phyloP scores from a whole-genome alignment of 2,888 invertebrate species.

The Orthonychiurus folsomi region DNA sequence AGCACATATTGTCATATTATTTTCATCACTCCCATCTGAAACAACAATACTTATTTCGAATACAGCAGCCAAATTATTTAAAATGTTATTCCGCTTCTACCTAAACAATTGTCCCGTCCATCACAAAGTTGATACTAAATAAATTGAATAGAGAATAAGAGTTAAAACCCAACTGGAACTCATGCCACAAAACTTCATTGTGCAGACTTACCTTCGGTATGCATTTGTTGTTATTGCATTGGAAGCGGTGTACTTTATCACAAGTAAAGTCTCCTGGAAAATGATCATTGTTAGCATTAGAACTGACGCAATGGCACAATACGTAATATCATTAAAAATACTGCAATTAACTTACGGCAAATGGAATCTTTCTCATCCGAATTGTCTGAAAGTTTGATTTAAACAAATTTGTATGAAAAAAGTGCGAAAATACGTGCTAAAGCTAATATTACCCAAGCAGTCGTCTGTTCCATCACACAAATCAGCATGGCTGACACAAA shows the following conservation, averaged over 20 bases:
- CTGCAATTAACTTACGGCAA: slow-evolving; percentile 53
- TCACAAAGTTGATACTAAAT: slow-evolving; percentile 79
- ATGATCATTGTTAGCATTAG: too few species aligned
- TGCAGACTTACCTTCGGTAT: too few species aligned
- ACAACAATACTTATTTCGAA: neutral
- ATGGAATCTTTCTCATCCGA: slow-evolving; percentile 74
- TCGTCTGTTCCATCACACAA: slow-evolving; percentile 85
- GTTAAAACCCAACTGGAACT: neutral
- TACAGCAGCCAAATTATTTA: neutral
- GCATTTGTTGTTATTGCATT: slow-evolving; percentile 80
- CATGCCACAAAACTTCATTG: too few species aligned
- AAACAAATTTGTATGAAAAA: too few species aligned
- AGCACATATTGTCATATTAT: slow-evolving; percentile 81
- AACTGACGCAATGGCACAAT: too few species aligned
- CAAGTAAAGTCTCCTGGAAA: slow-evolving; percentile 68
- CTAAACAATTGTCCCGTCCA: slow-evolving; percentile 70
- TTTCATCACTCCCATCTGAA: slow-evolving; percentile 83
- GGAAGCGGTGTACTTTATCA: slow-evolving; percentile 72
- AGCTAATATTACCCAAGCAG: too few species aligned
- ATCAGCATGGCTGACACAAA: slow-evolving; percentile 82
- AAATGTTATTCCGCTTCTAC: neutral
- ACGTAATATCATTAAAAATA: too few species aligned
- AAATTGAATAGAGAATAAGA: slow-evolving; percentile 42
- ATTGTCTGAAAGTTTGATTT: slow-evolving; percentile 85
- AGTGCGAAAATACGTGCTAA: too few species aligned